A percentile compares a stretch with the other conserved stretches of the same genome.
These are phyloP conservation scores for Phainopepla nitens DNA, from an alignment of 2,113 vertebrate genomes.

Conservation along the genomic window DNA sequence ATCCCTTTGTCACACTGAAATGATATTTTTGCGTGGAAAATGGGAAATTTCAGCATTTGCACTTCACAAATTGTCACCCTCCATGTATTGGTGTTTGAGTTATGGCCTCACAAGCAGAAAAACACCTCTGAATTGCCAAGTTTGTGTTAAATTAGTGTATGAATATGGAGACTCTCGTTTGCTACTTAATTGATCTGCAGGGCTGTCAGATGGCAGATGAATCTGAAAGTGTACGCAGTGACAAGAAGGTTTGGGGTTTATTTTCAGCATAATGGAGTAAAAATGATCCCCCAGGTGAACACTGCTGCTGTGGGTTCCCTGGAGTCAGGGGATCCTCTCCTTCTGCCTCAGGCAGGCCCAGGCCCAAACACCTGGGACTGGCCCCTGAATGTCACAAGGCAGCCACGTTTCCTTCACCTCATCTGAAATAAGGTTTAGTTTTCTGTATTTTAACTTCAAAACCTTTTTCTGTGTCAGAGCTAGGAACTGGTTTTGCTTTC, in stretches of 20 bases:
- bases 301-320: background rate
- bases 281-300: background rate
- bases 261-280: background rate
- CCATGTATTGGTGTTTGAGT: slow-evolving; percentile 1
- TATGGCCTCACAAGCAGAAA: background rate
- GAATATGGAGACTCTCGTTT: slow-evolving; percentile 22
- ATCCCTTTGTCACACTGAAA: background rate
- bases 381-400: background rate
- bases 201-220: slow-evolving; percentile 14
- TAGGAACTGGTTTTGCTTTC: background rate
- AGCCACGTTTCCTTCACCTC: background rate
- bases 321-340: fast-evolving
- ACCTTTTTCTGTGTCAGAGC: background rate
- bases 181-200: slow-evolving; percentile 37
- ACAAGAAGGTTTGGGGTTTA: background rate
- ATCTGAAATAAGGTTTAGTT: background rate
- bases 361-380: background rate
- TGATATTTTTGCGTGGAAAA: background rate
- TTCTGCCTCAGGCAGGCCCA: background rate
- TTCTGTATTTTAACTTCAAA: background rate
- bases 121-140: background rate
- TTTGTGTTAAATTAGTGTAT: background rate
- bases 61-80: slow-evolving; percentile 26
- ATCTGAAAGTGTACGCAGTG: background rate
- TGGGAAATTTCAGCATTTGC: background rate